These are phyloP conservation scores for Telenomus remus DNA, from an alignment of 1,140 invertebrate genomes.

Conservation along the genomic window DNA sequence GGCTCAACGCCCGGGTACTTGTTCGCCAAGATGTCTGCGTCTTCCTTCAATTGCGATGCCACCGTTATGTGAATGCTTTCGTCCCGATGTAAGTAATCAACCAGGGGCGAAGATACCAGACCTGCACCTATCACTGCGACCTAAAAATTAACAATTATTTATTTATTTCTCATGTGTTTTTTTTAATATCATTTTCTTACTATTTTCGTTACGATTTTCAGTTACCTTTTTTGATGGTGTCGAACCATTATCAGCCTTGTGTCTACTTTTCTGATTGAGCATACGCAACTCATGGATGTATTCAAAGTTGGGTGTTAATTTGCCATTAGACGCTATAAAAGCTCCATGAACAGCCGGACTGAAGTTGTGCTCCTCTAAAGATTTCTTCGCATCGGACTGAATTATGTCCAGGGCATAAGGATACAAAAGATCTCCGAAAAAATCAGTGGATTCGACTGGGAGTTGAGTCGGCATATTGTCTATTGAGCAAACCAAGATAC, in stretches of 20 bases:
- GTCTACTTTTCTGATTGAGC: conserved; percentile 65
- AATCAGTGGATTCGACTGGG: conserved; percentile 96
- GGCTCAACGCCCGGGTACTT: conserved; percentile 87
- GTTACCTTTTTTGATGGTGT: conserved; percentile 33
- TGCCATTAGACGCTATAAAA: conserved; percentile 96
- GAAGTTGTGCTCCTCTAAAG: conserved; percentile 88
- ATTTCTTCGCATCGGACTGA: conserved; percentile 89
- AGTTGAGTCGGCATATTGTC: conserved; percentile 99
- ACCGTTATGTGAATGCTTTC: conserved; percentile 88
- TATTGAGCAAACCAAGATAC: conserved; percentile 98
- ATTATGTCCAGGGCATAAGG: conserved; percentile 95
- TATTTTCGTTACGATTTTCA: neutral
- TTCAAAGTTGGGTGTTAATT: conserved; percentile 92
- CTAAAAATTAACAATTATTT: conserved; percentile 48
- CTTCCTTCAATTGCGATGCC: conserved; percentile 91
- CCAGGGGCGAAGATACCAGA: conserved; percentile 92
- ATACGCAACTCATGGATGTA: conserved; percentile 94
- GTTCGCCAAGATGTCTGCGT: conserved; percentile 87
- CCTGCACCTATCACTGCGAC: conserved; percentile 96
- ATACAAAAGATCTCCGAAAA: conserved; percentile 94
- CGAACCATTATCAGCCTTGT: conserved; percentile 67
- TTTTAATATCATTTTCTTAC: neutral
- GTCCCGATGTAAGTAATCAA: conserved; percentile 94
- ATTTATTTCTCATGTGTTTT: too few species aligned
- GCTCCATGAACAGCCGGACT: conserved; percentile 87